Evolutionary conservation across 2,888 invertebrate genomes (phyloP), one percentile per base, ranked within the genome.

Genomic region (Cotesia congregata): DNA sequence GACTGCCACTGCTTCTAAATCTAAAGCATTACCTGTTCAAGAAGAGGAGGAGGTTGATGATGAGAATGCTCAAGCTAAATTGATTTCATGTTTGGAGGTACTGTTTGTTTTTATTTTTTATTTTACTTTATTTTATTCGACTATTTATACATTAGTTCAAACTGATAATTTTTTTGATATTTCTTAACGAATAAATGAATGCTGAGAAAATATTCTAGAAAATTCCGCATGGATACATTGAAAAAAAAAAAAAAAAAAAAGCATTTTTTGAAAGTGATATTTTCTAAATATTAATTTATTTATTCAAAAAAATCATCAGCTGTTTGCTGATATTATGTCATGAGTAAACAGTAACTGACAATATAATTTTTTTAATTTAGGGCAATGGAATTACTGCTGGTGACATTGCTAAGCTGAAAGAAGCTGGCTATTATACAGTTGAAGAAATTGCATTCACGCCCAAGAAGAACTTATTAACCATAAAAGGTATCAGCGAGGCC

Each of bases 401-500:
- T 1, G 99, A 99, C 88, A 93, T 99, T 1, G 98, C 98, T 89
- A 98, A 98, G 87, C 90, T 99, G 60, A 94, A 95, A 88, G 98
- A 98, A 86, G 95, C 95, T 15, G 99, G 99, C 0, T 98, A 94
- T 86, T 94, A 97, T 87, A 99, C 99, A 0, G 95, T 99, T 0
- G 99, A 99, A 88, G 93, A 99, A 0, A 93, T 99, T 9, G 98
- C 98, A 0, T 98, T 95, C 91, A 94, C 98, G 0, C 97, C 99
- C 0, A 97, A 97, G 87, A 99, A 98, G 89, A 93, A 94, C 87
- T 91, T 99, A 0, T 91, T 97, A 1, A 91, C 93, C 5, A 95
- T 98, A 65, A 98, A 98, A 90, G 99, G 99, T 0, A 96, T 99
- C 81, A 98, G 98, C 68, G 99, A 99, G 88, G 96, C 95, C 0